phyloP scores from a whole-genome alignment of 1,140 invertebrate species.

The Musca domestica region DNA sequence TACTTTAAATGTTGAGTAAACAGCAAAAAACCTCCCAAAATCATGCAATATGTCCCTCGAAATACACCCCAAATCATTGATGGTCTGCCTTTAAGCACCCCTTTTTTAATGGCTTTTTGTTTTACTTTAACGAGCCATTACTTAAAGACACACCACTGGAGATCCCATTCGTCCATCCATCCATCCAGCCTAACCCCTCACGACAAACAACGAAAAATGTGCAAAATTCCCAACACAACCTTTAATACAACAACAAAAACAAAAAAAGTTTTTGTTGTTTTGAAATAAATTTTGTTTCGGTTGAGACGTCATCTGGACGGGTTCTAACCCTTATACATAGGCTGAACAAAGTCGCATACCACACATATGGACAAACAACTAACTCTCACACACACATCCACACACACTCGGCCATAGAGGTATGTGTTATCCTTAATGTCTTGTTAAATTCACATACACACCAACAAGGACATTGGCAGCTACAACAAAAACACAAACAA shows the following conservation, averaged over 20 bases:
- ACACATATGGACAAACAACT: no score
- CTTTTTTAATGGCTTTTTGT: background rate
- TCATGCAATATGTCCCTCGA: no score
- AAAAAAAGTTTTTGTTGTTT: background rate
- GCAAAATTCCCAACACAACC: background rate
- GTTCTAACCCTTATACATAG: constrained; percentile 19
- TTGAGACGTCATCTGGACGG: constrained; percentile 11
- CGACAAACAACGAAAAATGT: background rate
- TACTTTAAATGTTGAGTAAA: no score
- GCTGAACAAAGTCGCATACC: background rate
- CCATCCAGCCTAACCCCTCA: background rate
- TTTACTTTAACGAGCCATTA: constrained; percentile 14
- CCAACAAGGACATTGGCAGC: background rate
- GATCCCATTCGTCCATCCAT: no score
- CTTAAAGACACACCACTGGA: constrained; percentile 6
- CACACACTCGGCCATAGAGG: no score
- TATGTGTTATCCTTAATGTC: constrained; percentile 13
- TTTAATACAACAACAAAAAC: background rate
- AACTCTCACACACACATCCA: no score
- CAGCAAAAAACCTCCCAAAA: no score
- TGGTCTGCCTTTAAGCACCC: constrained; percentile 13
- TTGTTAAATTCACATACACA: constrained; percentile 13
- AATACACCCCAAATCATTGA: no score
- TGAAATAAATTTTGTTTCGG: background rate
- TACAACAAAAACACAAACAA: background rate